Conservation (phyloP, 2,888 invertebrate species). For the Diloba caeruleocephala region DNA sequence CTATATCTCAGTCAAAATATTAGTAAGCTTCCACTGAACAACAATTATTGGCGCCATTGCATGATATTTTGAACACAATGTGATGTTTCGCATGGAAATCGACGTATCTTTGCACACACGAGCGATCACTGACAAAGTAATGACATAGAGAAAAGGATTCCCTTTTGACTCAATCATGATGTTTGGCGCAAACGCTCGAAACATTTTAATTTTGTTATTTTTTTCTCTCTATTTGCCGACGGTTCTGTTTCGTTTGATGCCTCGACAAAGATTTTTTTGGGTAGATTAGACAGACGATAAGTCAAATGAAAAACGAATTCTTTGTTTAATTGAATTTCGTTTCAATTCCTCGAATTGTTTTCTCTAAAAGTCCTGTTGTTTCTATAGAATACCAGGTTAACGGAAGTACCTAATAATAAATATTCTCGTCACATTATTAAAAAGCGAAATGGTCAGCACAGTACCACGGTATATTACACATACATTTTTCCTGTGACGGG, state of each 20-base stretch:
- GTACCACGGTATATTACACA: no score
- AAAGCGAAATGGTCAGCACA: no score
- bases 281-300: constrained; percentile 29
- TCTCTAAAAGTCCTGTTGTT: constrained; percentile 10
- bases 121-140: constrained; percentile 58
- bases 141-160: constrained; percentile 40
- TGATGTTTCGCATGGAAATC: constrained; percentile 44
- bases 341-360: constrained; percentile 13
- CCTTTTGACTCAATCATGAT: constrained; percentile 46
- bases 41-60: constrained; percentile 27
- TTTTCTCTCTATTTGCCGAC: constrained; percentile 25
- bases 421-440: no score
- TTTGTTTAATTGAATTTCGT: constrained; percentile 39
- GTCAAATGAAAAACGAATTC: constrained; percentile 27
- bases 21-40: constrained; percentile 20
- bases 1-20: constrained; percentile 21
- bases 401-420: neutral
- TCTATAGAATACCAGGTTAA: constrained; percentile 1
- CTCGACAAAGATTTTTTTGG: constrained; percentile 30
- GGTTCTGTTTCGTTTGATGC: constrained; percentile 25
- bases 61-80: constrained; percentile 39
- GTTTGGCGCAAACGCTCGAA: constrained; percentile 36
- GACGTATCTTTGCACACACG: constrained; percentile 56
- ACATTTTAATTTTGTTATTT: constrained; percentile 52
- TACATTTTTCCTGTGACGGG: no score